phyloP scores from a whole-genome alignment of 2,888 invertebrate genomes.

The Phyllotreta cruciferae region DNA sequence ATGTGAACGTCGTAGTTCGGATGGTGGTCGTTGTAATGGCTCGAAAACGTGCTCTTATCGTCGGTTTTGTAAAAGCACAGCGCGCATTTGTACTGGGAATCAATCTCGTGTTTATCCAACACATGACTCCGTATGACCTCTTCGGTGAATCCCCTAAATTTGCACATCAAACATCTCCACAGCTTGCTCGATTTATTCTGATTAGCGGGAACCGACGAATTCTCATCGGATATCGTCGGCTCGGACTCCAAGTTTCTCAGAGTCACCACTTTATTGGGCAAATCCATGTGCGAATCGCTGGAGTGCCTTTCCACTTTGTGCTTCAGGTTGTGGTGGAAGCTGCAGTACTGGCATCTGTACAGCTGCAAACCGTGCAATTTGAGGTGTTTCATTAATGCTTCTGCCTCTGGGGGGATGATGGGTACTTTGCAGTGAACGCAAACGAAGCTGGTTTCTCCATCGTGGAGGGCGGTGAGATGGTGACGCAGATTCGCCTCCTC shows the following conservation, averaged over 20 bases:
- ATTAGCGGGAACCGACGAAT: not conserved
- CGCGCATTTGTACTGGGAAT: constrained; percentile 74
- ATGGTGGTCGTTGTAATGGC: constrained; percentile 70
- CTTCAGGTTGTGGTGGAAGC: constrained; percentile 69
- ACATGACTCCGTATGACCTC: constrained; percentile 70
- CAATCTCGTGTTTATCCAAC: constrained; percentile 67
- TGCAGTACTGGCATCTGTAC: constrained; percentile 76
- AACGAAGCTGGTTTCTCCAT: constrained; percentile 60
- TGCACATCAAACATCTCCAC: constrained; percentile 77
- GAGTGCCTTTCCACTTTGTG: constrained; percentile 73
- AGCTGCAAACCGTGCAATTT: constrained; percentile 77
- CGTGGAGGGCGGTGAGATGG: constrained; percentile 77
- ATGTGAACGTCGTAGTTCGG: constrained; percentile 58
- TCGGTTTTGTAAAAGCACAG: constrained; percentile 69
- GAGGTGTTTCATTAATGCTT: constrained; percentile 70
- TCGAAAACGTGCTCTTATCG: constrained; percentile 64
- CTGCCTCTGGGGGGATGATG: constrained; percentile 58
- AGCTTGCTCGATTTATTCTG: constrained; percentile 60
- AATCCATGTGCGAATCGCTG: constrained; percentile 66
- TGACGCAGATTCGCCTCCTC: constrained; percentile 75
- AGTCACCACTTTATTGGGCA: constrained; percentile 60
- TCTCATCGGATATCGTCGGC: constrained; percentile 51
- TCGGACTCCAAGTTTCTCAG: constrained; percentile 48
- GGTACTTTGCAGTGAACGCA: constrained; percentile 77
- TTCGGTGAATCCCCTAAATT: constrained; percentile 66